phyloP scores from a whole-genome alignment of 2,797 vertebrate species.

The Halcyon badia region DNA sequence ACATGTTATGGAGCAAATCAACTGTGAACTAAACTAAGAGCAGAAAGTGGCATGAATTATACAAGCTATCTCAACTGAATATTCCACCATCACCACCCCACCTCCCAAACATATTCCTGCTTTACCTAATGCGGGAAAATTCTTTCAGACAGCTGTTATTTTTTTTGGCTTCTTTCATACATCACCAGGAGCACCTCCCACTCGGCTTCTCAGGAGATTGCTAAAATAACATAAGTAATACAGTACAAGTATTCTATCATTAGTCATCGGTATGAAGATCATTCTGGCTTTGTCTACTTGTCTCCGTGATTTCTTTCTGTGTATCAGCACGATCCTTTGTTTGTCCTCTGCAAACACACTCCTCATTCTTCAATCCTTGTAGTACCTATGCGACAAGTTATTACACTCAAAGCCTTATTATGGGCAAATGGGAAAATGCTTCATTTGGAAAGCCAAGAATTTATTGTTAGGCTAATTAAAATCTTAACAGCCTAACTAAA shows the following conservation, averaged over 20 bases:
- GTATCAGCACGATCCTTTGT: background rate
- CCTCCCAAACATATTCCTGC: background rate
- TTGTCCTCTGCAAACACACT: background rate
- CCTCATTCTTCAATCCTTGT: background rate
- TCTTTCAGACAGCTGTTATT: conserved; percentile 25
- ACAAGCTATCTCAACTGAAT: conserved; percentile 1
- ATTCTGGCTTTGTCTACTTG: background rate
- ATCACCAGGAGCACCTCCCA: conserved; percentile 25
- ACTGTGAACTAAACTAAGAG: conserved; percentile 24
- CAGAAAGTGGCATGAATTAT: conserved; percentile 29
- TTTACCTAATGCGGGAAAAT: background rate
- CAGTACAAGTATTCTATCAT: background rate
- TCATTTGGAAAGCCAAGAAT: conserved; percentile 9
- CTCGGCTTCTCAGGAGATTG: conserved; percentile 15
- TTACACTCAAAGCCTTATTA: background rate
- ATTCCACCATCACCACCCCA: background rate
- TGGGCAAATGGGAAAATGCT: background rate
- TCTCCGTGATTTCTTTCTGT: background rate
- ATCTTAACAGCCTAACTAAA: conserved; percentile 15
- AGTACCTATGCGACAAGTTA: background rate
- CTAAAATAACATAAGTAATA: conserved; percentile 36
- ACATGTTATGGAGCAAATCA: conserved; percentile 8
- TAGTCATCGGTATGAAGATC: background rate
- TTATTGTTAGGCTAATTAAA: conserved; percentile 27
- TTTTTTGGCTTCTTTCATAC: conserved; percentile 12